phyloP scores from a whole-genome alignment of 2,888 invertebrate genomes.

The Nomada goodeniana region DNA sequence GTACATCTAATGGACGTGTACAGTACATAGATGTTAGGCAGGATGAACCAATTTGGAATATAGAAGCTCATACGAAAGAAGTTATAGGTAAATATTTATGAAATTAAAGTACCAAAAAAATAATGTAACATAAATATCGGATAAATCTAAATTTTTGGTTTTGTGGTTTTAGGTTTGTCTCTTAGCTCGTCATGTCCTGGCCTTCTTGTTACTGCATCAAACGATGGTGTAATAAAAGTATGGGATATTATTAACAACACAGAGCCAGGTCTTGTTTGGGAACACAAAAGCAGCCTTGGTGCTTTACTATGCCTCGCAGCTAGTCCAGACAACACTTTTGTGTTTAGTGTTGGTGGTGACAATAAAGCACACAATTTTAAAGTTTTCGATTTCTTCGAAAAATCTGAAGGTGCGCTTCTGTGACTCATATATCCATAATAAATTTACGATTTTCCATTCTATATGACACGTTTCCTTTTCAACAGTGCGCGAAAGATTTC shows the following conservation, averaged over 20 bases:
- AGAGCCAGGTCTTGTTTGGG: constrained; percentile 74
- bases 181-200: constrained; percentile 91
- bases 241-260: constrained; percentile 89
- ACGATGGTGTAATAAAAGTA: constrained; percentile 93
- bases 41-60: constrained; percentile 87
- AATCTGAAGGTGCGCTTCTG: constrained; percentile 85
- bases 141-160: not conserved
- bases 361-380: constrained; percentile 91
- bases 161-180: constrained; percentile 86
- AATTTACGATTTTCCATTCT: not conserved
- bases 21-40: constrained; percentile 86
- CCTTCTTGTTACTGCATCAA: constrained; percentile 91
- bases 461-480: constrained; percentile 18
- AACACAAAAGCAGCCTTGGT: constrained; percentile 87
- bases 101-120: not conserved
- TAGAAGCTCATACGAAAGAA: constrained; percentile 93
- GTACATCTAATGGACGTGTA: constrained; percentile 86
- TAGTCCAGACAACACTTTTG: constrained; percentile 93
- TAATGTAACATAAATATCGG: not conserved
- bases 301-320: constrained; percentile 89
- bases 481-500: constrained; percentile 74
- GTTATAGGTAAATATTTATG: constrained; percentile 88
- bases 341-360: constrained; percentile 94
- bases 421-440: not conserved
- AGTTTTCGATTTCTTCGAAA: constrained; percentile 87